Evolutionary conservation across 2,113 vertebrate species (phyloP).

Genomic region (Heterocephalus glaber): DNA sequence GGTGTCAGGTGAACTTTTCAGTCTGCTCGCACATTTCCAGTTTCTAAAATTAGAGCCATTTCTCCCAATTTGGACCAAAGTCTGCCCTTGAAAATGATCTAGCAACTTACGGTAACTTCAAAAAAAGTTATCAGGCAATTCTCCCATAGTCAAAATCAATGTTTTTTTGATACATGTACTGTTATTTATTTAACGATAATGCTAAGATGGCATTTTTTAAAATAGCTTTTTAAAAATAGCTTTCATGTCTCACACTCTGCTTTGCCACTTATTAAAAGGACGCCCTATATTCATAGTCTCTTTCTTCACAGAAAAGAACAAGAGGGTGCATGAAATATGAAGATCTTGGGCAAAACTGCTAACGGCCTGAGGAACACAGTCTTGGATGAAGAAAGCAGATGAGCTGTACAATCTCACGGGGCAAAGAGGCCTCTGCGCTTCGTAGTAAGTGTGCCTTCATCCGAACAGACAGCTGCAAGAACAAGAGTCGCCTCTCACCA

Average conservation of each 20-base stretch:
- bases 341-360: background rate
- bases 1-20: background rate
- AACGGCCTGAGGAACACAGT: background rate
- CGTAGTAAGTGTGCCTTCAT: accelerated
- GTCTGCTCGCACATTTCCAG: background rate
- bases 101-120: background rate
- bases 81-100: background rate
- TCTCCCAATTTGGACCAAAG: background rate
- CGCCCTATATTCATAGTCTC: background rate
- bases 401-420: accelerated
- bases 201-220: background rate
- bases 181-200: background rate
- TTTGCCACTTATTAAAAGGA: background rate
- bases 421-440: background rate
- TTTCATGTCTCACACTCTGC: background rate
- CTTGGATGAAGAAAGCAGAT: background rate
- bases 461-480: background rate
- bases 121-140: background rate
- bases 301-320: background rate
- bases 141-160: background rate
- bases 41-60: background rate
- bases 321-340: background rate
- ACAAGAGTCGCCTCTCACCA: background rate
- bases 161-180: background rate
- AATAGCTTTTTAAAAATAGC: background rate